These are phyloP conservation scores for Protobothrops flavoviridis DNA, from an alignment of 2,113 vertebrate species.

Conservation along the genomic window DNA sequence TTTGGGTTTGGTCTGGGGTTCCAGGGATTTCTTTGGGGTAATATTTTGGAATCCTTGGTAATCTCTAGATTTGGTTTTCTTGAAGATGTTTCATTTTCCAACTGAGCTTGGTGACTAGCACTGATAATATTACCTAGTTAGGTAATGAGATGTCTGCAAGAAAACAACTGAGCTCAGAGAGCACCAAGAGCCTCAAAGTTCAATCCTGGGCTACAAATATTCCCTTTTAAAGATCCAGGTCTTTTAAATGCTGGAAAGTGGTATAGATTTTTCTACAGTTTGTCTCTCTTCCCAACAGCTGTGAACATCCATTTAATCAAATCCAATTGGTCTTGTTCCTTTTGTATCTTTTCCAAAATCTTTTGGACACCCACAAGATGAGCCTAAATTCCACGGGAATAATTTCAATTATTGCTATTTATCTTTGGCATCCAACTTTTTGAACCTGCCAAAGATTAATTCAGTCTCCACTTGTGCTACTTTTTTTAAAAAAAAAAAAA, in stretches of 20 bases:
- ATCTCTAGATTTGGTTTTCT: no score
- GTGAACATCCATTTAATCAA: background rate
- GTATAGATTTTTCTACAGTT: background rate
- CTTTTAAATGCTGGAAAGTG: background rate
- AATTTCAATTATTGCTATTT: slow-evolving; percentile 20
- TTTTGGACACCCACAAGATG: background rate
- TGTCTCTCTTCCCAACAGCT: background rate
- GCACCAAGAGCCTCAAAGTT: no score
- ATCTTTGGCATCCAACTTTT: slow-evolving; percentile 24
- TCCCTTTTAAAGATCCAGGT: background rate
- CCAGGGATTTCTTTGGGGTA: background rate
- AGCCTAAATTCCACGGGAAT: slow-evolving; percentile 39
- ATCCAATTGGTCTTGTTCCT: background rate
- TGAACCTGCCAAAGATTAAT: background rate
- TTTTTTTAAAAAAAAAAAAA: background rate
- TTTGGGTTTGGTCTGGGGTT: background rate
- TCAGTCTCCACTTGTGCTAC: slow-evolving; percentile 39
- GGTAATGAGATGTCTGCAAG: no score
- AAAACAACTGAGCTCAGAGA: no score
- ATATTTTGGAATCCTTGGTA: background rate
- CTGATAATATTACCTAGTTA: no score
- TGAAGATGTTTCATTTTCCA: no score
- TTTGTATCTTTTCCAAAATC: background rate
- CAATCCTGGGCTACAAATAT: no score
- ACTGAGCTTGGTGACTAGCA: no score